These are phyloP conservation scores for Tuberolachnus salignus DNA, from an alignment of 2,888 invertebrate genomes.

Conservation along the genomic window DNA sequence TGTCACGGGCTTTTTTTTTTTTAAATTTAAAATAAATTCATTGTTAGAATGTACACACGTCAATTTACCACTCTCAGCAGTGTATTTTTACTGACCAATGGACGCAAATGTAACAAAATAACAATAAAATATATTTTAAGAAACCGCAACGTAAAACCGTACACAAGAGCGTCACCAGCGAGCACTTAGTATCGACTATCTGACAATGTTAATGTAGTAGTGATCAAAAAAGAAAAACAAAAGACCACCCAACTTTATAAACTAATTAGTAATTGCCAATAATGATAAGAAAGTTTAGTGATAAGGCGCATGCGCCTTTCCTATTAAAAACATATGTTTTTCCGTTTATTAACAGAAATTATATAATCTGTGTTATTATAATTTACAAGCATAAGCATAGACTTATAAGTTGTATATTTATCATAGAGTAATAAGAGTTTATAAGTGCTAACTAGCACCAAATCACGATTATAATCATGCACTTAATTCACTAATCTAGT, in stretches of 20 bases:
- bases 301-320: constrained; percentile 46
- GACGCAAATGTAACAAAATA: neutral
- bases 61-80: neutral
- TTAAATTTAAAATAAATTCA: constrained; percentile 2
- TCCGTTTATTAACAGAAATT: too few relatives aligned
- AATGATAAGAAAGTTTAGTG: constrained; percentile 36
- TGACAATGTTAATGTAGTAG: neutral
- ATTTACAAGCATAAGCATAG: too few relatives aligned
- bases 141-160: neutral
- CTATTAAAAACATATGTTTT: constrained; percentile 32
- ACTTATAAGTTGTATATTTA: too few relatives aligned
- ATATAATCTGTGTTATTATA: too few relatives aligned
- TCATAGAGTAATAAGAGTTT: too few relatives aligned
- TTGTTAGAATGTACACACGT: neutral
- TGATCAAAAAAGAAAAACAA: neutral
- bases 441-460: too few relatives aligned
- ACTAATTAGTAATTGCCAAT: neutral
- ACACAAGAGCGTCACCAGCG: neutral
- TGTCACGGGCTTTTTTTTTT: neutral
- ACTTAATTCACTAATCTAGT: too few relatives aligned
- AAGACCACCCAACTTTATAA: neutral
- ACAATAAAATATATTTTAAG: neutral
- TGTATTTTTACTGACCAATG: neutral
- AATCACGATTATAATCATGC: too few relatives aligned
- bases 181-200: neutral